Evolutionary conservation across 2,797 vertebrate genomes (phyloP), one percentile per base, ranked within the genome.

Genomic region (Pangasius macronema): DNA sequence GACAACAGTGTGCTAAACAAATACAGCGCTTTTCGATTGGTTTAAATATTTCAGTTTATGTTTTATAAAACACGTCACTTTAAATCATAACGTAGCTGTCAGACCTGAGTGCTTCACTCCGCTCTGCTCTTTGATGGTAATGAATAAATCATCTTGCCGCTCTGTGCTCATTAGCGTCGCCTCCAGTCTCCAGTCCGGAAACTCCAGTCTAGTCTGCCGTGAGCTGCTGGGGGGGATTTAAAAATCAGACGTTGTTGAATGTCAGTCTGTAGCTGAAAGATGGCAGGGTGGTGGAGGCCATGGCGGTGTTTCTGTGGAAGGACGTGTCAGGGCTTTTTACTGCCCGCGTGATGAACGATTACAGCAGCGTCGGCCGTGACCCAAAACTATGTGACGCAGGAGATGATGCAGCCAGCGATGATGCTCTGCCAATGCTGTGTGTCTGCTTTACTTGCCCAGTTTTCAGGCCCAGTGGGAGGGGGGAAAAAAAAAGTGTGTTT

Each of bases 71-170:
- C 3, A 20, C 13, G 13, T 20, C n/a, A 0, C 51, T 36, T 77
- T 3, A 55, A 55, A 53, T 20, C 20, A 2, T 77, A 30, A 55
- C 18, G 8, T 9, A 53, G 24, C 42, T 18, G 61, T 42, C 81
- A 46, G 61, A 49, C n/a, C 59, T 13, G 18, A 20, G 61, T 33
- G 49, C 49, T 57, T 36, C 46, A 6, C 82, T 77, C 67, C 86
- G 73, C 83, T 80, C 80, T 84, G 75, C 67, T 61, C 61, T 87
- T 88, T 86, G 61, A 63, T 70, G 51, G 70, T 61, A 49, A 87
- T 90, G 86, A 86, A 89, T 90, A 91, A 91, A 87, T 85, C 86
- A 87, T 87, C 27, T 20, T 24, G 67, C 73, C 80, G 27, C 51
- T 24, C 76, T 73, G 63, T 51, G 67, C 70, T 90, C 87, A 90